phyloP scores from a whole-genome alignment of 2,888 invertebrate species.

The Meiosimyza platycephala region DNA sequence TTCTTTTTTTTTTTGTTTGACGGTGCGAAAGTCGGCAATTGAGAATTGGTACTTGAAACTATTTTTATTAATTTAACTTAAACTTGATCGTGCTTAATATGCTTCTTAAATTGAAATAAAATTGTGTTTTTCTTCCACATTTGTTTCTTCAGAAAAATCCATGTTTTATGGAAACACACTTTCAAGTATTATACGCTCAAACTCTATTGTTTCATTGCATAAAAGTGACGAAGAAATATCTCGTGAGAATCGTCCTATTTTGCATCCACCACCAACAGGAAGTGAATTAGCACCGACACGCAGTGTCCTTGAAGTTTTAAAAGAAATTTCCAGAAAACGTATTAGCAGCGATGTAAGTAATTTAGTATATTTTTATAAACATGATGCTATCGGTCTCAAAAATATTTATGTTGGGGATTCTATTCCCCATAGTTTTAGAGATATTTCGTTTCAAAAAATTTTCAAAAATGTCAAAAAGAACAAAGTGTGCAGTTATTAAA shows the following conservation, averaged over 20 bases:
- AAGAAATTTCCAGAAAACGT: constrained; percentile 71
- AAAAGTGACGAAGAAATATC: constrained; percentile 59
- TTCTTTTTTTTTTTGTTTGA: too few species aligned
- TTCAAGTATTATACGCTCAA: constrained; percentile 61
- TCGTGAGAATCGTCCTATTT: constrained; percentile 62
- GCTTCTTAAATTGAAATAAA: neutral
- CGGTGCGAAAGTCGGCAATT: too few species aligned
- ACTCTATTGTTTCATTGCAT: constrained; percentile 57
- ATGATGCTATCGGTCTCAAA: too few species aligned
- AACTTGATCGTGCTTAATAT: neutral
- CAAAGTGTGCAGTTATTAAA: too few species aligned
- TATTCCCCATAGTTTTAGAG: too few species aligned
- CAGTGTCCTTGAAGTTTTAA: constrained; percentile 70
- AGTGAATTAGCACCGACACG: constrained; percentile 67
- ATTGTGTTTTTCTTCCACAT: neutral
- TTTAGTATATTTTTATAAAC: too few species aligned
- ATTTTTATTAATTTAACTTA: neutral
- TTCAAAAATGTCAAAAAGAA: too few species aligned
- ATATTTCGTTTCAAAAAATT: too few species aligned
- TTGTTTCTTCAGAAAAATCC: constrained; percentile 50
- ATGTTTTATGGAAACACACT: constrained; percentile 62
- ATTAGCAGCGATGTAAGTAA: constrained; percentile 68
- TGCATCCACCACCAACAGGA: constrained; percentile 61
- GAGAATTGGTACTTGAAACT: too few species aligned
- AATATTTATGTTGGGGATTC: too few species aligned